Conservation (phyloP, 1,140 invertebrate genomes). For the Mylabris phalerata region DNA sequence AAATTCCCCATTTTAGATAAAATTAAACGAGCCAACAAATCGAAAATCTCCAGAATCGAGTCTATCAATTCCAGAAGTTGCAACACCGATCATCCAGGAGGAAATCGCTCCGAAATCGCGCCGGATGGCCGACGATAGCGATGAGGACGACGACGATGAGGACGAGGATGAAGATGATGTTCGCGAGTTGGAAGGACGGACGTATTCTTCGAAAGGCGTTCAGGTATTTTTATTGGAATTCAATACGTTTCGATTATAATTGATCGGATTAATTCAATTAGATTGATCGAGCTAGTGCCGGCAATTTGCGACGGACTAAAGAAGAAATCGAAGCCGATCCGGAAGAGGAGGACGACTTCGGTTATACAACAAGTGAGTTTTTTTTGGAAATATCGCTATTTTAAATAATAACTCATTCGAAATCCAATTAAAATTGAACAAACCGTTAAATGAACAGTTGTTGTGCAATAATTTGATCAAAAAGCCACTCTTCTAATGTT, state of each 20-base stretch:
- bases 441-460: too few relatives aligned
- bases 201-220: constrained; percentile 64
- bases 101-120: too few relatives aligned
- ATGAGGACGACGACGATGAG: constrained; percentile 20
- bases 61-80: too few relatives aligned
- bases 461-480: too few relatives aligned
- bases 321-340: constrained; percentile 70
- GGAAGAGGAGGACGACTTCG: constrained; percentile 83
- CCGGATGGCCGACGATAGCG: background rate
- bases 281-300: constrained; percentile 86
- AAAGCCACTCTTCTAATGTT: too few relatives aligned
- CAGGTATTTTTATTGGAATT: constrained; percentile 55
- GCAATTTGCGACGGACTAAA: constrained; percentile 68
- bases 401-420: too few relatives aligned
- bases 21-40: too few relatives aligned
- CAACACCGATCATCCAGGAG: too few relatives aligned
- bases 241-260: background rate
- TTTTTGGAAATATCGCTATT: too few relatives aligned
- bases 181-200: constrained; percentile 68
- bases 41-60: too few relatives aligned
- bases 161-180: constrained; percentile 65
- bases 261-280: constrained; percentile 40
- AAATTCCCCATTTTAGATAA: too few relatives aligned
- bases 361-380: constrained; percentile 82
- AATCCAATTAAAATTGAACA: too few relatives aligned